Evolutionary conservation across 1,140 invertebrate genomes (phyloP).

Genomic region (Anoplolepis gracilipes): DNA sequence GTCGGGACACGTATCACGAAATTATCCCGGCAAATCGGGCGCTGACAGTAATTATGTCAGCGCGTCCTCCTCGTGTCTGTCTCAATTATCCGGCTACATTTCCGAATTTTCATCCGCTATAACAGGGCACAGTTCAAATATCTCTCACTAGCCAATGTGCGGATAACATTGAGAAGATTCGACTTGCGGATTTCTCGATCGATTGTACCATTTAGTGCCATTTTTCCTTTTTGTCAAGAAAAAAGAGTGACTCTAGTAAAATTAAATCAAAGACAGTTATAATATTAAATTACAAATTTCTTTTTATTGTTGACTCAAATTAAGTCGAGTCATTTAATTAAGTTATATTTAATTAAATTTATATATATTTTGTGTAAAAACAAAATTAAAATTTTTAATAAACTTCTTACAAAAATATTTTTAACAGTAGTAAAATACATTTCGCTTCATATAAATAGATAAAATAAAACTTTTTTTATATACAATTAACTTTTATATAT

Average conservation of each 20-base stretch:
- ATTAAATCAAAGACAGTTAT: not conserved
- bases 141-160: not conserved
- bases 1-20: constrained; percentile 72
- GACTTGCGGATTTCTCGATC: not conserved
- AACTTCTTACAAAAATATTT: constrained; percentile 5
- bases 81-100: constrained; percentile 76
- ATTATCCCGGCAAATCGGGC: constrained; percentile 74
- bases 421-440: not conserved
- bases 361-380: constrained; percentile 7
- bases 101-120: constrained; percentile 73
- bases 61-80: constrained; percentile 70
- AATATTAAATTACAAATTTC: constrained; percentile 3
- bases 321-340: not conserved
- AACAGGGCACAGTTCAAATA: constrained; percentile 66
- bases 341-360: not conserved
- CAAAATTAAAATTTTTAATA: constrained; percentile 14
- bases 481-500: constrained; percentile 26
- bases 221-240: not conserved
- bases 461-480: constrained; percentile 17
- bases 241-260: not conserved
- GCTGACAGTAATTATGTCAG: constrained; percentile 76
- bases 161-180: not conserved
- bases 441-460: not conserved
- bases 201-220: not conserved
- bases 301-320: not conserved